A percentile compares a stretch with the other conserved stretches of the same genome.
These are phyloP conservation scores for Anguilla marmorata DNA, from an alignment of 2,797 vertebrate genomes.

Conservation along the genomic window DNA sequence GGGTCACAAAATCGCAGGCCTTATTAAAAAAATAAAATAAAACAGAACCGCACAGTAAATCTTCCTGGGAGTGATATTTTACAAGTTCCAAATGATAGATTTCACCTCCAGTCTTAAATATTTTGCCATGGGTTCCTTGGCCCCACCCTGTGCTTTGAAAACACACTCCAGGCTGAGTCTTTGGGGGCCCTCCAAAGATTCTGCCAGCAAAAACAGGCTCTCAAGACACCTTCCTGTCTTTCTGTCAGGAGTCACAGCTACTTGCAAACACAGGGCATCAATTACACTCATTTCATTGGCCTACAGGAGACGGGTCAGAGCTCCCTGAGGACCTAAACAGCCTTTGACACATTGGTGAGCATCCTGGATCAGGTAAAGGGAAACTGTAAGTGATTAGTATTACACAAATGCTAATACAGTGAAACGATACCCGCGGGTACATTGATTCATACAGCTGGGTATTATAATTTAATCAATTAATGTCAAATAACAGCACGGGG, in stretches of 20 bases:
- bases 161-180: conserved; percentile 39
- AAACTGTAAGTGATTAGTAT: background rate
- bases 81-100: conserved; percentile 49
- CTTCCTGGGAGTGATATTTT: conserved; percentile 43
- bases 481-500: background rate
- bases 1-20: conserved; percentile 35
- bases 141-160: conserved; percentile 44
- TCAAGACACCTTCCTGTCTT: conserved; percentile 55
- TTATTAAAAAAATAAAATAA: conserved; percentile 31
- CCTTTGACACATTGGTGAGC: conserved; percentile 27
- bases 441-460: background rate
- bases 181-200: conserved; percentile 38
- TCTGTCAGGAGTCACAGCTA: conserved; percentile 59
- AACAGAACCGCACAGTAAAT: conserved; percentile 39
- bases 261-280: conserved; percentile 55
- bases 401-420: background rate
- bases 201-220: conserved; percentile 56
- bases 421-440: background rate
- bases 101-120: conserved; percentile 51
- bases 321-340: conserved; percentile 39
- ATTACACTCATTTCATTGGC: conserved; percentile 47
- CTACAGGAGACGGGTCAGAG: conserved; percentile 10
- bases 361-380: background rate
- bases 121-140: conserved; percentile 45
- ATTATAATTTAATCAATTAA: background rate